Conservation (phyloP, 2,888 invertebrate genomes). For the Nephrotoma appendiculata region DNA sequence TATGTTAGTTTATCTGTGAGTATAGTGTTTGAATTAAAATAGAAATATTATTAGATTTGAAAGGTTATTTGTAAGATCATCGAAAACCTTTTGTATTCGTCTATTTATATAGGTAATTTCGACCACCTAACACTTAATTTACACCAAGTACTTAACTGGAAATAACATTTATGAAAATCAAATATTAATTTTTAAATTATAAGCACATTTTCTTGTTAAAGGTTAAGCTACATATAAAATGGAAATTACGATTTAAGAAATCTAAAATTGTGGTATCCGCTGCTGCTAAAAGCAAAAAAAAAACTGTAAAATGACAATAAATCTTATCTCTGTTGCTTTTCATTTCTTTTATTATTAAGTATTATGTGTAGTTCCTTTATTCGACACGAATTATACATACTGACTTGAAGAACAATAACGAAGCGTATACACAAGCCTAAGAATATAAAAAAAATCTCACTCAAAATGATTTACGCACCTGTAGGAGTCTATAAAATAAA, state of each 20-base stretch:
- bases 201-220: background rate
- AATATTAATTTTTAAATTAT: background rate
- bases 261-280: background rate
- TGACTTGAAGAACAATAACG: background rate
- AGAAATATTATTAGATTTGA: too few species aligned
- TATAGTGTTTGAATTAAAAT: too few species aligned
- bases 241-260: background rate
- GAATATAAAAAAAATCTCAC: background rate
- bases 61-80: too few species aligned
- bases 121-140: too few species aligned
- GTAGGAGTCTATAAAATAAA: conserved; percentile 8
- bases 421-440: background rate
- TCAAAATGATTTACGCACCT: conserved; percentile 12
- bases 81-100: too few species aligned
- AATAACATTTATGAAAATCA: background rate
- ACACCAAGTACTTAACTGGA: background rate
- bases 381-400: background rate
- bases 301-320: background rate
- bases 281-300: background rate
- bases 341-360: background rate
- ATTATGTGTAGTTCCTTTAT: background rate
- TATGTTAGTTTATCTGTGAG: too few species aligned
- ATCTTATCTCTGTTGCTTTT: background rate
- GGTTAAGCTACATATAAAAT: too few species aligned
- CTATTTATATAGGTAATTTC: too few species aligned